phyloP scores from a whole-genome alignment of 2,797 vertebrate species.

The Pogoniulus pusillus region DNA sequence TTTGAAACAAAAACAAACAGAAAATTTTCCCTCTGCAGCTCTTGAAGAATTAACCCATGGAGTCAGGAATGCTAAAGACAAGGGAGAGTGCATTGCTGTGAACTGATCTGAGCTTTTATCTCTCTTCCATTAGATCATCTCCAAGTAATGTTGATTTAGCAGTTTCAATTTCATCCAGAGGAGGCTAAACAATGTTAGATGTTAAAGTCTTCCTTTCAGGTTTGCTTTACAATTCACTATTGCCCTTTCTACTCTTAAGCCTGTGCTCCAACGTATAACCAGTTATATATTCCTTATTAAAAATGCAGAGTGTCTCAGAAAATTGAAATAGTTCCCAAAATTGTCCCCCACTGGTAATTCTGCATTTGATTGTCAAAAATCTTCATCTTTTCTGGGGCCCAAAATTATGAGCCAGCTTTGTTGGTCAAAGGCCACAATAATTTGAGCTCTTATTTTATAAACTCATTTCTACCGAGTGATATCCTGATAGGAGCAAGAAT shows the following conservation, averaged over 20 bases:
- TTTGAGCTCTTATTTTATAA: conserved; percentile 95
- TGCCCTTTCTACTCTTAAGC: conserved; percentile 46
- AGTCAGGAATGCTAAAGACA: not conserved
- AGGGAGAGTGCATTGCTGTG: not conserved
- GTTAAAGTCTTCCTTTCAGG: conserved; percentile 57
- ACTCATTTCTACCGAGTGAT: conserved; percentile 92
- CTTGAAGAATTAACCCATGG: not conserved
- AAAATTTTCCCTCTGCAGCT: not conserved
- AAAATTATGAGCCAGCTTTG: conserved; percentile 90
- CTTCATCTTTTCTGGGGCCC: conserved; percentile 89
- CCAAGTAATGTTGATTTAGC: conserved; percentile 68
- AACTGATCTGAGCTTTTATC: conserved; percentile 25
- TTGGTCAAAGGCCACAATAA: conserved; percentile 94
- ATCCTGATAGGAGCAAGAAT: conserved; percentile 91
- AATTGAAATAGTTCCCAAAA: conserved; percentile 76
- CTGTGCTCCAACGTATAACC: conserved; percentile 13
- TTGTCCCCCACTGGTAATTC: conserved; percentile 79
- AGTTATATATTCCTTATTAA: conserved; percentile 60
- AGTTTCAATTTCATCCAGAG: conserved; percentile 60
- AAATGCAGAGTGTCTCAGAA: conserved; percentile 74
- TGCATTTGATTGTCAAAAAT: conserved; percentile 89
- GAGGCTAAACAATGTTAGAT: conserved; percentile 56
- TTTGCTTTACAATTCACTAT: conserved; percentile 52
- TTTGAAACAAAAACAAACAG: not conserved
- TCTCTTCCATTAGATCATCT: conserved; percentile 59